Percentiles rank a stretch among this genome's conserved stretches.
Conservation (phyloP, 1,140 invertebrate species). For the Uloborus diversus region DNA sequence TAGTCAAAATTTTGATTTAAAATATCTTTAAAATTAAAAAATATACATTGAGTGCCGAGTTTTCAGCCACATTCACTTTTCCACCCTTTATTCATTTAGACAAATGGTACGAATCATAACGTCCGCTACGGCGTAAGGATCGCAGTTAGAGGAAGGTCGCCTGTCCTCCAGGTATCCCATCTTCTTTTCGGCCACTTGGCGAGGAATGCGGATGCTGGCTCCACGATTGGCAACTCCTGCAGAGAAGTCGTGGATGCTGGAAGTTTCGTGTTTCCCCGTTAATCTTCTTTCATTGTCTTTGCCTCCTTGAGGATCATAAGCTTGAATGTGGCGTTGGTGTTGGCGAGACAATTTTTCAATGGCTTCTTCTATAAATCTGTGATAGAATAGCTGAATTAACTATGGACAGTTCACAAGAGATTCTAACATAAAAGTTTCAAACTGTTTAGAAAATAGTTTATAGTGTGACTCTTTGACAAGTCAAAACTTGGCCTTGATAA, state of each 20-base stretch:
- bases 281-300: conserved; percentile 85
- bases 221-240: conserved; percentile 69
- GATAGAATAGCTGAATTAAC: no score
- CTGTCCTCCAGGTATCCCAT: conserved; percentile 94
- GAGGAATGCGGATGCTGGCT: conserved; percentile 68
- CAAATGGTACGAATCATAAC: conserved; percentile 78
- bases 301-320: conserved; percentile 83
- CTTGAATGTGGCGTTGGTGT: conserved; percentile 86
- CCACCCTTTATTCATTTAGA: conserved; percentile 74
- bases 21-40: no score
- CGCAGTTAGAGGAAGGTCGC: conserved; percentile 91
- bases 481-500: no score
- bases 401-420: no score
- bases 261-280: conserved; percentile 71
- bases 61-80: no score
- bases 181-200: conserved; percentile 78
- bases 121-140: conserved; percentile 83
- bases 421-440: no score
- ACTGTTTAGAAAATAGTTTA: no score
- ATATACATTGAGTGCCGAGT: no score
- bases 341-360: conserved; percentile 81
- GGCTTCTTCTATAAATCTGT: conserved; percentile 51
- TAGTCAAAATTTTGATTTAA: no score
- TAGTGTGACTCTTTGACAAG: no score
- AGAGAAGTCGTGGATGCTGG: conserved; percentile 53